Evolutionary conservation across 1,140 invertebrate species (phyloP), one percentile per base, ranked within the genome.

Genomic region (Panagrolaimus sp.): DNA sequence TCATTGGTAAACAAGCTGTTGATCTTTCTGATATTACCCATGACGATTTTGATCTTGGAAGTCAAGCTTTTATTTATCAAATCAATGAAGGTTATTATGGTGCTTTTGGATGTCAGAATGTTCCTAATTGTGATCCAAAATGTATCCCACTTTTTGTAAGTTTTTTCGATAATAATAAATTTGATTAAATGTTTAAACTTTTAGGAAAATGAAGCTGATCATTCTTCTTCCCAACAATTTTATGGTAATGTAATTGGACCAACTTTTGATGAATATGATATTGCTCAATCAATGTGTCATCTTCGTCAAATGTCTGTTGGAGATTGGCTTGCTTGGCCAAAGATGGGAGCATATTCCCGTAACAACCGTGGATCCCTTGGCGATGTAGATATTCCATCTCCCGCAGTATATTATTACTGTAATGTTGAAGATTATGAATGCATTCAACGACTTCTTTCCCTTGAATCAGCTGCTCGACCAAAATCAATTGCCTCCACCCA

Each of bases 61-160:
- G 86, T 43, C 88, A 89, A 67, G 88, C 81, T 2, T 84, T 89
- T 72, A 95, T 96, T 92, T 95, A 95, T 85, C 94, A 92, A 85
- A 90, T 96, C 76, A 97, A 97, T 84, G 95, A 98, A 86, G 85
- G 95, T 1, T 91, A 96, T 47, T 98, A 97, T 85, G 94, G 94
- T 26, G 94, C 92, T 45, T 97, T 98, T 86, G 97, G 96, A 86
- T 94, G 91, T 85, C 72, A 64, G 15, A 26, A 44, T 15, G 86
- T 95, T 72, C 15, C 62, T 9, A 76, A 74, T 32, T 44, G 17
- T 14, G 64, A 75, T 24, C 75, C 75, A 47, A 38, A 70, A 15
- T 76, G 75, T 67, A 32, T 38, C 0, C 76, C 75, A n/a, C 68
- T 76, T 15, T 76, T 76, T 70, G 73, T 32, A 26, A 48, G 38